Conservation (phyloP, 2,113 vertebrate genomes). For the Dipodomys stephensi region DNA sequence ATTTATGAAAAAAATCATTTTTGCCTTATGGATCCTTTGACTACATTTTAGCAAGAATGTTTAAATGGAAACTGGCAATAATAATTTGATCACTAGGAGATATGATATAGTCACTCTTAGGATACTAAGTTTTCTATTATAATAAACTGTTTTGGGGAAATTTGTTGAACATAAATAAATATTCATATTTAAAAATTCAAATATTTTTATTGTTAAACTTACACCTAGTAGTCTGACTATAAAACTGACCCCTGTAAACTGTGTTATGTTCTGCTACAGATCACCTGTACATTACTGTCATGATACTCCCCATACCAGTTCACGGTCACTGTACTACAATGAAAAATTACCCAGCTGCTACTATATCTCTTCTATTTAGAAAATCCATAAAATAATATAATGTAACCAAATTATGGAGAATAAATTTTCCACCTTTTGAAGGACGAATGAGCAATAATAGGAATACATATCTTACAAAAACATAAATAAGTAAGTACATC, state of each 20-base stretch:
- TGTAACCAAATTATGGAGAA: background rate
- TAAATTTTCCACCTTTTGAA: background rate
- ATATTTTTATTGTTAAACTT: background rate
- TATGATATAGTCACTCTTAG: background rate
- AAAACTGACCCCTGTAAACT: background rate
- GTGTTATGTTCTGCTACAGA: background rate
- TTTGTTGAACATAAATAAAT: background rate
- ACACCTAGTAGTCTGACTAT: too few species aligned
- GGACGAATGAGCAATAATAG: background rate
- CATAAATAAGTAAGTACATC: background rate
- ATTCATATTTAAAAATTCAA: background rate
- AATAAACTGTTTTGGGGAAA: background rate
- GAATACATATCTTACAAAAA: background rate
- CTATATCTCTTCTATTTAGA: background rate
- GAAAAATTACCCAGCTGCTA: background rate
- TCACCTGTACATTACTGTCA: fast-evolving
- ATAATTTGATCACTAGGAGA: background rate
- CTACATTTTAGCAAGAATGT: background rate
- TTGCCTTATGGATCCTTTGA: background rate
- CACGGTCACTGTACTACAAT: background rate
- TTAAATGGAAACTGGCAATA: background rate
- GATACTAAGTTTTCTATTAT: background rate
- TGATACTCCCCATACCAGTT: background rate
- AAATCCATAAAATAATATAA: background rate
- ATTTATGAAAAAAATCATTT: background rate